Conservation (phyloP, 1,140 invertebrate genomes). For the Coenobita brevimanus region DNA sequence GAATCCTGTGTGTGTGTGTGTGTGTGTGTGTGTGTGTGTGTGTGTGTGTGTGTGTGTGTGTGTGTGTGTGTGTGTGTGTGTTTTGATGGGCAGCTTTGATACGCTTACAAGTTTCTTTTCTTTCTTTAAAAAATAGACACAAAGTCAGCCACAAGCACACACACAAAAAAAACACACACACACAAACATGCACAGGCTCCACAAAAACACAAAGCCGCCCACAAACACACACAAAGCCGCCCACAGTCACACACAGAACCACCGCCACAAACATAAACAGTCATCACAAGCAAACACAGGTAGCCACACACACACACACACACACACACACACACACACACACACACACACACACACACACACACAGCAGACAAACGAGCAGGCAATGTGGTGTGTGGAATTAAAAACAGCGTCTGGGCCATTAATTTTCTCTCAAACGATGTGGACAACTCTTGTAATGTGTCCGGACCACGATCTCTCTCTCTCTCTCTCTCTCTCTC, state of each 20-base stretch:
- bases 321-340: slow-evolving; percentile 12
- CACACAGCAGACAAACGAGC: neutral
- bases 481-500: too few species aligned
- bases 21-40: neutral
- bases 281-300: neutral
- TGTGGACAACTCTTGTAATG: too few species aligned
- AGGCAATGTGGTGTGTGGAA: too few species aligned
- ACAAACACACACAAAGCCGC: too few species aligned
- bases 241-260: neutral
- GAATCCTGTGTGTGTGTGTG: too few species aligned
- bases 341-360: slow-evolving; percentile 33
- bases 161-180: too few species aligned
- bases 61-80: slow-evolving; percentile 2
- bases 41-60: neutral
- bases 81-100: neutral
- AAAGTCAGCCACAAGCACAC: neutral
- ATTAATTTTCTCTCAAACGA: too few species aligned
- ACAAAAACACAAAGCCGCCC: too few species aligned
- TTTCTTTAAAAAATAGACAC: too few species aligned
- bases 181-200: neutral
- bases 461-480: too few species aligned
- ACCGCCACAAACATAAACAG: neutral
- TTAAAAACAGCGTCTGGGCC: too few species aligned
- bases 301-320: slow-evolving; percentile 16
- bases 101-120: too few species aligned